These are phyloP conservation scores for Drosophila teissieri DNA, from an alignment of 1,140 invertebrate genomes.

Conservation along the genomic window DNA sequence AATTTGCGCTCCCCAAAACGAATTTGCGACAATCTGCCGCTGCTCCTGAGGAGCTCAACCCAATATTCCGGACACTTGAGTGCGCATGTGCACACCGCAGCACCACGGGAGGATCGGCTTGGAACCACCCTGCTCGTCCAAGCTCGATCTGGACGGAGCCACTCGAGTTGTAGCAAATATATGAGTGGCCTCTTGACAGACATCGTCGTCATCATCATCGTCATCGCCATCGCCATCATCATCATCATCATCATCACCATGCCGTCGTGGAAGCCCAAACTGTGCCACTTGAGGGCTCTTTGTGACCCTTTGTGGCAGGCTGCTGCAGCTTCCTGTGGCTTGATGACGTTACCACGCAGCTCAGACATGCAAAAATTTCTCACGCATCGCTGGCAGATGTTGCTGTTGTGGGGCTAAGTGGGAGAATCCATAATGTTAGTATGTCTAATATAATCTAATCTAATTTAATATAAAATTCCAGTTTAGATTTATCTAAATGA, in stretches of 20 bases:
- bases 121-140: constrained; percentile 10
- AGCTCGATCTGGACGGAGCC: constrained; percentile 24
- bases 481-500: no score
- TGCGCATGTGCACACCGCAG: constrained; percentile 70
- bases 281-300: constrained; percentile 58
- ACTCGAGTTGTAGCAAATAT: constrained; percentile 78
- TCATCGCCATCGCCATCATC: constrained; percentile 7
- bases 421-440: not conserved
- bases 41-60: constrained; percentile 29
- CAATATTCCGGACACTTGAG: constrained; percentile 74
- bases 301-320: constrained; percentile 48
- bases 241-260: constrained; percentile 11
- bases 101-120: constrained; percentile 56
- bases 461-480: no score
- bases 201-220: constrained; percentile 41
- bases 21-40: constrained; percentile 67
- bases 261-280: constrained; percentile 54
- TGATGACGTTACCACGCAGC: constrained; percentile 52
- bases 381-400: constrained; percentile 72
- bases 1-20: constrained; percentile 27
- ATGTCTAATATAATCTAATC: no score
- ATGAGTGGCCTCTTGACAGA: constrained; percentile 80
- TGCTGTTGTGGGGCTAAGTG: constrained; percentile 9
- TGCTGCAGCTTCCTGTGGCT: constrained; percentile 72
- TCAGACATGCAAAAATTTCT: constrained; percentile 69